A percentile compares a stretch with the other conserved stretches of the same genome.
phyloP scores from a whole-genome alignment of 2,113 vertebrate genomes.

The Pterocles orientalis region DNA sequence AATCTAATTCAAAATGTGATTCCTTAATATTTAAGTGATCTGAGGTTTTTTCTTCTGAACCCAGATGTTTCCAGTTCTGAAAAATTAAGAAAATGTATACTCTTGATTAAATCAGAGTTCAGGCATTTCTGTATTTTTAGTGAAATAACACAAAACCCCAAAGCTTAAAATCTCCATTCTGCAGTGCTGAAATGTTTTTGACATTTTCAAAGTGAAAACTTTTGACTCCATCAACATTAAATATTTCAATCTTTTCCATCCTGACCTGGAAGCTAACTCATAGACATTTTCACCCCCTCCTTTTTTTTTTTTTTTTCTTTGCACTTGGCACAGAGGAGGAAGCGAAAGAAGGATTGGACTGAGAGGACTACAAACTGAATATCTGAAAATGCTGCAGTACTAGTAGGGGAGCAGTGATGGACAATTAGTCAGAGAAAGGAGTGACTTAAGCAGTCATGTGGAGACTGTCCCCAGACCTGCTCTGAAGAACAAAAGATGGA shows the following conservation, averaged over 20 bases:
- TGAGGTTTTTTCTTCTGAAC: background rate
- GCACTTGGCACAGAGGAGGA: background rate
- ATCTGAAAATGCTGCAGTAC: background rate
- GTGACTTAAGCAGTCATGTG: background rate
- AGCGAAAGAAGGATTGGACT: background rate
- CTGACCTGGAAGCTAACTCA: background rate
- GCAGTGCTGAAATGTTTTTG: background rate
- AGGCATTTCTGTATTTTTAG: background rate
- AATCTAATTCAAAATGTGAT: background rate
- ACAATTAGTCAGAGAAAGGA: background rate
- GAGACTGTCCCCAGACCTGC: background rate
- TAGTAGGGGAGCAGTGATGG: background rate
- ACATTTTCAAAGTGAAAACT: background rate
- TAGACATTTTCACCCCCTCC: background rate
- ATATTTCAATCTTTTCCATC: background rate
- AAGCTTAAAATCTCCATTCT: background rate
- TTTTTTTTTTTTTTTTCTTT: background rate
- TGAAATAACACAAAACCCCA: background rate
- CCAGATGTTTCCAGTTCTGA: background rate
- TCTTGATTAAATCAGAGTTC: background rate
- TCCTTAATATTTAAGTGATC: background rate
- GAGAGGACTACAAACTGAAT: background rate
- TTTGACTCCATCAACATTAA: background rate
- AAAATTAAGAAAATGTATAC: background rate
- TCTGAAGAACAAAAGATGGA: background rate